These are phyloP conservation scores for Artemia sp. DNA, from an alignment of 2,888 invertebrate genomes.

Conservation along the genomic window DNA sequence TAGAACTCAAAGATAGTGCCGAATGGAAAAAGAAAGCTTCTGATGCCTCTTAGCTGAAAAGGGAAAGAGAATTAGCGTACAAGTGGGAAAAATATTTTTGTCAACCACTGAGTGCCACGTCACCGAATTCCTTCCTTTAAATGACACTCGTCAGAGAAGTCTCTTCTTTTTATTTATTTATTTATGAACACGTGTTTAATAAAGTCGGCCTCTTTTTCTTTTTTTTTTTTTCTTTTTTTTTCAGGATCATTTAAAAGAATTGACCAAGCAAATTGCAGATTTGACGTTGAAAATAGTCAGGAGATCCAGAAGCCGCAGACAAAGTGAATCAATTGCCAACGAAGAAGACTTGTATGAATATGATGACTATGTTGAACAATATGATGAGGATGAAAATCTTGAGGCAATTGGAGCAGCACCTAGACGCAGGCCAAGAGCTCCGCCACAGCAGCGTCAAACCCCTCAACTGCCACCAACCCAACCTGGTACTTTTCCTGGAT, in stretches of 20 bases:
- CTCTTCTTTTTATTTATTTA: no score
- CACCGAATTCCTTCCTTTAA: no score
- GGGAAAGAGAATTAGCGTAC: no score
- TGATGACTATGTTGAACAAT: not conserved
- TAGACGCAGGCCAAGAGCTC: not conserved
- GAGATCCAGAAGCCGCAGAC: constrained; percentile 7
- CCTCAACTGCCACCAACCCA: constrained; percentile 16
- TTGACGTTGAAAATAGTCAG: not conserved
- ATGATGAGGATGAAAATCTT: constrained; percentile 14
- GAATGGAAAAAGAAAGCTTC: no score
- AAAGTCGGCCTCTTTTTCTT: no score
- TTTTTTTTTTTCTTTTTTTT: not conserved
- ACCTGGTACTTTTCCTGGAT: constrained; percentile 33
- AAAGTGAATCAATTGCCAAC: constrained; percentile 9
- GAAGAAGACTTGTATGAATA: constrained; percentile 2
- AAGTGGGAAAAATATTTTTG: no score
- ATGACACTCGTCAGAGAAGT: no score
- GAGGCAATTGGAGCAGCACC: not conserved
- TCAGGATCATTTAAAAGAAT: not conserved
- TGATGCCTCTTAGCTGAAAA: no score
- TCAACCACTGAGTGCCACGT: no score
- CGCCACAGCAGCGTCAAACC: constrained; percentile 18
- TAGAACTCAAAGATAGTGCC: no score
- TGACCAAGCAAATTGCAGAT: constrained; percentile 2
- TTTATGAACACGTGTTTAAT: no score